A percentile compares a stretch with the other conserved stretches of the same genome.
phyloP scores from a whole-genome alignment of 2,113 vertebrate genomes.

The Brienomyrus longianalis region DNA sequence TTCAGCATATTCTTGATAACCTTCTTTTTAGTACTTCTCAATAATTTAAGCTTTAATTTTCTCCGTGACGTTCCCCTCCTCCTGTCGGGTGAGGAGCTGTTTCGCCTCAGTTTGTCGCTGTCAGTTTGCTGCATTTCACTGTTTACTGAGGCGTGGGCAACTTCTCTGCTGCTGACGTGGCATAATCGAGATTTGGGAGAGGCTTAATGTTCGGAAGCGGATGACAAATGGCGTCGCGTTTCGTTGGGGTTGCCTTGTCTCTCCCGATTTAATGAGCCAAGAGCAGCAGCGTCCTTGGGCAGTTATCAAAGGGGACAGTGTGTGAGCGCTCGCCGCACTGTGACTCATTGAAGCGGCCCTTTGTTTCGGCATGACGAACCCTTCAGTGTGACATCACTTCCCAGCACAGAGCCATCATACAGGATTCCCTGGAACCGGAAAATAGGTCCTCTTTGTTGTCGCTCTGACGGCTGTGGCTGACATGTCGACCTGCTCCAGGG shows the following conservation, averaged over 20 bases:
- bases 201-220: conserved; percentile 53
- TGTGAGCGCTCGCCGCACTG: conserved; percentile 25
- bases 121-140: not conserved
- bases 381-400: conserved; percentile 44
- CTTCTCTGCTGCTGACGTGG: conserved; percentile 12
- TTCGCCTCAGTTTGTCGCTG: not conserved
- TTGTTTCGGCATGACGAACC: conserved; percentile 32
- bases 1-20: not conserved
- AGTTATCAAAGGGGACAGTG: conserved; percentile 38
- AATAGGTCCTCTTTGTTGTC: not conserved
- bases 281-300: conserved; percentile 36
- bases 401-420: conserved; percentile 14
- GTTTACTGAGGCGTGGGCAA: not conserved
- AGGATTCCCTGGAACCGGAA: conserved; percentile 11
- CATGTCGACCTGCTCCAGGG: not conserved
- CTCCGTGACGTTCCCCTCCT: not conserved
- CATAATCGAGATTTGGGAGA: conserved; percentile 46
- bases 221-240: conserved; percentile 54
- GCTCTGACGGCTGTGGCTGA: not conserved
- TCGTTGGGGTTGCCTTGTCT: conserved; percentile 40
- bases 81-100: not conserved
- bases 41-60: not conserved
- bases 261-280: conserved; percentile 35
- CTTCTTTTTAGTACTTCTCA: not conserved
- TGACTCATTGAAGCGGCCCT: conserved; percentile 22